Evolutionary conservation across 1,140 invertebrate species (phyloP).

Genomic region (Drosophila busckii): DNA sequence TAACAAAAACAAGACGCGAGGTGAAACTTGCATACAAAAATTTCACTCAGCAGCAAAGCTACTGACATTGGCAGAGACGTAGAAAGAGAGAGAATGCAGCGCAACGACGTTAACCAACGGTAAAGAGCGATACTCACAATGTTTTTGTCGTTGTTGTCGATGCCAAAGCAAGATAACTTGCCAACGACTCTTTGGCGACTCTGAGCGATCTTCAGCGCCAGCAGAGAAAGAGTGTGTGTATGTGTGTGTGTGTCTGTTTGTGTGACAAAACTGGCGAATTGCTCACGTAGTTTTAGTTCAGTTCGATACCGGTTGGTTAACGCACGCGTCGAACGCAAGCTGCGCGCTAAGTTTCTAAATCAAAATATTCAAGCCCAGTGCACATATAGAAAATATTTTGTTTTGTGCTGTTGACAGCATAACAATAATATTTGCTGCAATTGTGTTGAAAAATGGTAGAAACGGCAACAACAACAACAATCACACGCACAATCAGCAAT

Average conservation of each 20-base stretch:
- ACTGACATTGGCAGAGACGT: slow-evolving; percentile 17
- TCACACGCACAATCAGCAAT: slow-evolving; percentile 47
- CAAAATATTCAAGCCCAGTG: too few species aligned
- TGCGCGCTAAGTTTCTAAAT: slow-evolving; percentile 1
- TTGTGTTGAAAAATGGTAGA: slow-evolving; percentile 56
- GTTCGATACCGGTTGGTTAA: slow-evolving; percentile 20
- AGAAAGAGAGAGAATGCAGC: not conserved
- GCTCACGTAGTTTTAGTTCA: slow-evolving; percentile 23
- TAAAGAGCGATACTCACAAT: slow-evolving; percentile 24
- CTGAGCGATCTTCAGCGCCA: slow-evolving; percentile 50
- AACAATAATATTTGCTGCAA: slow-evolving; percentile 26
- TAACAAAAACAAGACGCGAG: slow-evolving; percentile 31
- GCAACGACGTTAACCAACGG: not conserved
- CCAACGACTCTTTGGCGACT: slow-evolving; percentile 18
- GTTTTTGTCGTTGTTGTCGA: slow-evolving; percentile 37
- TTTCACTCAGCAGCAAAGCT: slow-evolving; percentile 36
- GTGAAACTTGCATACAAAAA: slow-evolving; percentile 25
- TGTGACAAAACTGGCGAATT: slow-evolving; percentile 8
- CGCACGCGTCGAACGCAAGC: slow-evolving; percentile 19
- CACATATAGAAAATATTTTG: slow-evolving; percentile 9
- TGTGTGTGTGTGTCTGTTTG: too few species aligned
- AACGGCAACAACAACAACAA: slow-evolving; percentile 64
- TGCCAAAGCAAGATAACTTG: slow-evolving; percentile 12
- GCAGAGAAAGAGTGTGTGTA: slow-evolving; percentile 20
- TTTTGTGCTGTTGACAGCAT: too few species aligned